Evolutionary conservation across 23 tunicate genomes (phyloP), one percentile per base, ranked within the genome.

Genomic region (Trididemnum miniatum): DNA sequence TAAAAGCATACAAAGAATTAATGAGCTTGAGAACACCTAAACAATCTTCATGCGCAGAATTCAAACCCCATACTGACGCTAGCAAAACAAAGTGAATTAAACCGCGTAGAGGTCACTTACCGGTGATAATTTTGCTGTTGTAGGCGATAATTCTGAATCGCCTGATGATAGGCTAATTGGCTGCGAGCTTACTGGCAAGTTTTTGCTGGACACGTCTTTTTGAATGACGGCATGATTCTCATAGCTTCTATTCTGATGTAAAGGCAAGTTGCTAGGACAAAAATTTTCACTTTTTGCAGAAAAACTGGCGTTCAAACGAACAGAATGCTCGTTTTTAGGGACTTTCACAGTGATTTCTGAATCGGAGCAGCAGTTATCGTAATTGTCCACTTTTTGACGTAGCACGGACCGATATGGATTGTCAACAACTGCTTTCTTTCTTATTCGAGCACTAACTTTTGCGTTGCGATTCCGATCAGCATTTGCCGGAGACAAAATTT

Each of bases 341-440:
- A 5, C 2, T 39, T 39, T 38, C 30, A 39, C 79, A 73, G 59
- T 37, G 59, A 73, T 28, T 40, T 73, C 79, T 1, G 79, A 37
- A 39, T 73, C 79, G 12, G 79, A 73, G 31, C 12, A 73, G 32
- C 32, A 38, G 31, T 40, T 73, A 3, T 73, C 75, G 20, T 35
- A 27, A n/a, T 69, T 34, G 7, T 29, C 79, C 4, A n/a, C 3
- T 24, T 73, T 67, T 73, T 39, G 79, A 12, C 79, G 79, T 27
- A 40, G 30, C 20, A 67, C 7, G 38, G 37, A 9, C 9, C 54
- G 9, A 15, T 44, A 15, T 7, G 54, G 54, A 44, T 44, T 44
- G 15, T 44, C 54, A 15, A 44, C 12, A 44, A 44, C 54, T 44
- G 54, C 54, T 44, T 44, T 44, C 54, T 44, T 44, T 44, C 54